Evolutionary conservation across 2,113 vertebrate genomes (phyloP).

Genomic region (Saccopteryx bilineata): DNA sequence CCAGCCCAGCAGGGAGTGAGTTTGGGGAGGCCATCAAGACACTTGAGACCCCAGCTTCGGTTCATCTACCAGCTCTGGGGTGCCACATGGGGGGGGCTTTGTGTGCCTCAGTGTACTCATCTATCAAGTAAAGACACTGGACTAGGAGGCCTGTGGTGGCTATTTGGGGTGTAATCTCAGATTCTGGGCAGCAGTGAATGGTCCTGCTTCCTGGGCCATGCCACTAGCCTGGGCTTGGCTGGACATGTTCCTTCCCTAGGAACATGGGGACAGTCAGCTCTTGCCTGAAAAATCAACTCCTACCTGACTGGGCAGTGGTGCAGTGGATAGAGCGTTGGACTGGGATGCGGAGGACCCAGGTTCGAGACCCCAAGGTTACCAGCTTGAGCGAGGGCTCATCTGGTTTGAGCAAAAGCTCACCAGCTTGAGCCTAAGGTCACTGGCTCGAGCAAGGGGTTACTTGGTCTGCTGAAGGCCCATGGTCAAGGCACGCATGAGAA

Average conservation of each 20-base stretch:
- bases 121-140: neutral
- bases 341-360: too few relatives aligned
- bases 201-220: neutral
- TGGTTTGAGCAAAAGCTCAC: too few relatives aligned
- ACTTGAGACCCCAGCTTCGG: rapidly evolving
- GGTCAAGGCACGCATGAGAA: too few relatives aligned
- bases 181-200: neutral
- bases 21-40: neutral
- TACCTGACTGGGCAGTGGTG: too few relatives aligned
- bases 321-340: too few relatives aligned
- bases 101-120: neutral
- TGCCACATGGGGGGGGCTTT: rapidly evolving
- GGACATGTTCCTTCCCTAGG: neutral
- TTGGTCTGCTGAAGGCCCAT: too few relatives aligned
- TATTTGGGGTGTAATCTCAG: neutral
- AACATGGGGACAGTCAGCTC: neutral
- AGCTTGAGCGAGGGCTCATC: too few relatives aligned
- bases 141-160: neutral
- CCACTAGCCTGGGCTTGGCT: neutral
- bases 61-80: neutral
- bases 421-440: too few relatives aligned
- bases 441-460: too few relatives aligned
- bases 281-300: neutral
- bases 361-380: too few relatives aligned
- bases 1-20: neutral